Conservation (phyloP, 2,888 invertebrate genomes). For the Merodon equestris region DNA sequence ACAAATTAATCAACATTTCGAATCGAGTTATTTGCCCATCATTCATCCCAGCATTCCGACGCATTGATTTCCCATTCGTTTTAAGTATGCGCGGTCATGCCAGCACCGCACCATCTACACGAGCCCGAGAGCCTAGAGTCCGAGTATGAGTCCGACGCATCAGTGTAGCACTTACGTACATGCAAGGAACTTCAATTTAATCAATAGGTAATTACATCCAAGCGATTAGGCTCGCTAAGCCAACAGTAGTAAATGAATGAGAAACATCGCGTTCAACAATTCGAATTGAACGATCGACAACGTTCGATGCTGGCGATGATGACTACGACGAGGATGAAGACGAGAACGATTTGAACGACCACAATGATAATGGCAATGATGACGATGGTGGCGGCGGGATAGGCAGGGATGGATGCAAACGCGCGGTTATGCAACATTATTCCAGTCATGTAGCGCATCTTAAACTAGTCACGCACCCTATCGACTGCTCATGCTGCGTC, state of each 20-base stretch:
- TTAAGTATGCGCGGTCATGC: slow-evolving; percentile 55
- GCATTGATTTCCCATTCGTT: slow-evolving; percentile 54
- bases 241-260: slow-evolving; percentile 69
- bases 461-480: slow-evolving; percentile 68
- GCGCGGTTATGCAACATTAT: slow-evolving; percentile 67
- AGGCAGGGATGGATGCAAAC: slow-evolving; percentile 50
- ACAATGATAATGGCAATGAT: slow-evolving; percentile 7
- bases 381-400: slow-evolving; percentile 6
- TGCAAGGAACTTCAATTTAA: slow-evolving; percentile 65
- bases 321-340: slow-evolving; percentile 11
- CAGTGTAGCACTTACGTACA: slow-evolving; percentile 34
- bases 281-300: slow-evolving; percentile 68
- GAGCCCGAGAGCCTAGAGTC: too few species aligned
- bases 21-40: slow-evolving; percentile 60
- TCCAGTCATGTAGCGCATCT: slow-evolving; percentile 67
- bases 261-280: slow-evolving; percentile 69
- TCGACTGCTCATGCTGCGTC: slow-evolving; percentile 45
- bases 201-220: slow-evolving; percentile 66
- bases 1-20: slow-evolving; percentile 54
- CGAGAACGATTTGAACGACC: background rate
- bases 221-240: slow-evolving; percentile 66
- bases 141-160: slow-evolving; percentile 16
- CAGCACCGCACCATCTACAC: slow-evolving; percentile 18
- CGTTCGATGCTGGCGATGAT: slow-evolving; percentile 55
- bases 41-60: slow-evolving; percentile 46